A percentile compares a stretch with the other conserved stretches of the same genome.
phyloP scores from a whole-genome alignment of 1,140 invertebrate species.

The Mamestra configurata region DNA sequence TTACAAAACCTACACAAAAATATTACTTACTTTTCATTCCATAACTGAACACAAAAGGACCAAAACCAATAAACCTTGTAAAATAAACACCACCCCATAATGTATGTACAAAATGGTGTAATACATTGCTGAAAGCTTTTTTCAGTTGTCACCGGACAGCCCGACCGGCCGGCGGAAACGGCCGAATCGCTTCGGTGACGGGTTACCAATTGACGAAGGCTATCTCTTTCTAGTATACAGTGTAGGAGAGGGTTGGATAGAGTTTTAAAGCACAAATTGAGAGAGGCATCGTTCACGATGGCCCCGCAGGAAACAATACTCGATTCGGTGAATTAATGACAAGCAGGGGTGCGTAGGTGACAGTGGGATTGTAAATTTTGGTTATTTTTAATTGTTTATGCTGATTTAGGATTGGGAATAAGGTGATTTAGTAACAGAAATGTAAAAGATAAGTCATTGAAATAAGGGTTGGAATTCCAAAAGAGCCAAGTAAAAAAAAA shows the following conservation, averaged over 20 bases:
- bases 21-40: neutral
- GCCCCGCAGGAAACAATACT: slow-evolving; percentile 83
- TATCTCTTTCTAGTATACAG: slow-evolving; percentile 53
- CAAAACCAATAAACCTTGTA: slow-evolving; percentile 10
- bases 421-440: neutral
- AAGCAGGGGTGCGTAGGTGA: slow-evolving; percentile 61
- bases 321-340: slow-evolving; percentile 84
- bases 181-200: slow-evolving; percentile 44
- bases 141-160: slow-evolving; percentile 75
- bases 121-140: slow-evolving; percentile 82
- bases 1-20: no score
- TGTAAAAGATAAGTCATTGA: no score
- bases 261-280: slow-evolving; percentile 80
- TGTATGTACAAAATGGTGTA: slow-evolving; percentile 60
- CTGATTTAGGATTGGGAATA: neutral
- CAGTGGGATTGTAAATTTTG: neutral
- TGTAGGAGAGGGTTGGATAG: slow-evolving; percentile 56
- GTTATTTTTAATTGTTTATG: neutral
- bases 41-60: neutral
- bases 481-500: no score
- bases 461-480: no score
- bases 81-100: slow-evolving; percentile 31
- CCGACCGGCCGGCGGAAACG: slow-evolving; percentile 62
- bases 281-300: slow-evolving; percentile 72
- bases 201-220: slow-evolving; percentile 49